These are phyloP conservation scores for Xestia c-nigrum DNA, from an alignment of 2,888 invertebrate species.

Conservation along the genomic window DNA sequence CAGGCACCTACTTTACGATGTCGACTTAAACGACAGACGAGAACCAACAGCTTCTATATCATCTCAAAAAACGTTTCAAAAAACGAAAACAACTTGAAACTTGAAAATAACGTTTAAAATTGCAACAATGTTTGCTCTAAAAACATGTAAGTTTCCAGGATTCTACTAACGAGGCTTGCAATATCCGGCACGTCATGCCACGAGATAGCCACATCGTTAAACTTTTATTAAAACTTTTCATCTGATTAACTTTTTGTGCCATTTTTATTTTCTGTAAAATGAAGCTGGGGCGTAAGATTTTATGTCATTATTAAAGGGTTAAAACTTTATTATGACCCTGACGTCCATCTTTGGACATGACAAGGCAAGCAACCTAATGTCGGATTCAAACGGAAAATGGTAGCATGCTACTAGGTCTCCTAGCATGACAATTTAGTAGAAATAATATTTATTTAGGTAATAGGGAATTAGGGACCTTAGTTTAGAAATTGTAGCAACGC, in stretches of 20 bases:
- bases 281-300: conserved; percentile 5
- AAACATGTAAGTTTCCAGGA: neutral
- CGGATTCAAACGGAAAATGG: neutral
- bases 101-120: conserved; percentile 5
- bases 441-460: neutral
- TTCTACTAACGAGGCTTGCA: conserved; percentile 17
- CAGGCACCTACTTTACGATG: neutral
- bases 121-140: conserved; percentile 6
- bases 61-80: neutral
- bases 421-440: neutral
- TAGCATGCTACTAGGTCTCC: neutral
- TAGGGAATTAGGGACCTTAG: neutral
- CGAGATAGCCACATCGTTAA: conserved; percentile 36
- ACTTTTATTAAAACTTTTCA: conserved; percentile 61
- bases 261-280: conserved; percentile 11
- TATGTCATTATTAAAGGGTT: neutral
- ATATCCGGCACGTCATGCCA: conserved; percentile 30
- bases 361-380: neutral
- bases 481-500: neutral
- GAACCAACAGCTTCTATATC: neutral
- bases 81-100: neutral
- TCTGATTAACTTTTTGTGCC: conserved; percentile 46
- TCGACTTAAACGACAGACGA: neutral
- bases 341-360: neutral
- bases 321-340: neutral